phyloP scores from a whole-genome alignment of 2,113 vertebrate genomes.

The Stigmatopora argus region DNA sequence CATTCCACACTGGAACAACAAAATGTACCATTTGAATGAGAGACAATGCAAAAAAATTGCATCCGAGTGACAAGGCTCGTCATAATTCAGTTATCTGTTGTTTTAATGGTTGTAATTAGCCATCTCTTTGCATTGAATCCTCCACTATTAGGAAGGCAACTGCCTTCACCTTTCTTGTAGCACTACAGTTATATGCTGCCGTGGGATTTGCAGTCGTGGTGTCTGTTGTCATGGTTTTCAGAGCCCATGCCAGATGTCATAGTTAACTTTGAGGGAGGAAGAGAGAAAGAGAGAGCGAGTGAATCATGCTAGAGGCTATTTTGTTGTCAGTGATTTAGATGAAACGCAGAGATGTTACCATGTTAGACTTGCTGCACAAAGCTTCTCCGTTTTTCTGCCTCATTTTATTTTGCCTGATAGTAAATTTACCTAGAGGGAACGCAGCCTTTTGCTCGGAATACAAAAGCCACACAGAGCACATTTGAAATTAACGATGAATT shows the following conservation, averaged over 20 bases:
- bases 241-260: constrained; percentile 81
- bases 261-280: constrained; percentile 74
- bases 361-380: constrained; percentile 68
- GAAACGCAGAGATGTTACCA: constrained; percentile 72
- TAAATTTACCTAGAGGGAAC: constrained; percentile 68
- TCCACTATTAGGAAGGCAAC: constrained; percentile 68
- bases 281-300: constrained; percentile 48
- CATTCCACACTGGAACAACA: constrained; percentile 16
- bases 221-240: constrained; percentile 78
- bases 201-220: constrained; percentile 71
- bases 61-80: constrained; percentile 46
- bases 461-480: constrained; percentile 41
- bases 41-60: constrained; percentile 47
- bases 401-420: constrained; percentile 39
- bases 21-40: constrained; percentile 50
- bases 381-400: constrained; percentile 34
- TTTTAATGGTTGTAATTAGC: constrained; percentile 74
- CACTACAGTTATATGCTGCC: constrained; percentile 66
- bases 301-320: constrained; percentile 75
- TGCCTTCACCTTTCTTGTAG: constrained; percentile 64
- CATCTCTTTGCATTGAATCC: constrained; percentile 69
- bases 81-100: constrained; percentile 70
- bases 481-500: constrained; percentile 51
- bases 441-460: constrained; percentile 55
- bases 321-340: constrained; percentile 79